Conservation (phyloP, 2,888 invertebrate species). For the Gibbula magus region DNA sequence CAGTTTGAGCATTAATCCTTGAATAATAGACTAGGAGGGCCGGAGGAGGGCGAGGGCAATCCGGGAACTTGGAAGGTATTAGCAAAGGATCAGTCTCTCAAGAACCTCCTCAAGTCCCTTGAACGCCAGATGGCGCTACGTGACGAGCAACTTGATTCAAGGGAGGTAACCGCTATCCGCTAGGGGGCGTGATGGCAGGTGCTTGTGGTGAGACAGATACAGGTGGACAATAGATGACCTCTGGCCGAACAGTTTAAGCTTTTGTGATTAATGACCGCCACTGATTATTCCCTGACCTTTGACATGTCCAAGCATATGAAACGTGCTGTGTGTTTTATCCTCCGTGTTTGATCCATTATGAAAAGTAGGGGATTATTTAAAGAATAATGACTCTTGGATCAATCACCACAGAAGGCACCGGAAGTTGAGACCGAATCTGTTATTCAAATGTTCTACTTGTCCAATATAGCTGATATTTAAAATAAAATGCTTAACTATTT, state of each 20-base stretch:
- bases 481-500: too few species aligned
- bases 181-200: not conserved
- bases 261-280: not conserved
- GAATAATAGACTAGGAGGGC: not conserved
- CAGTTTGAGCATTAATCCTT: not conserved
- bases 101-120: not conserved
- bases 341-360: too few species aligned
- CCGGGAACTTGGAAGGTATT: not conserved
- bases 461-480: too few species aligned
- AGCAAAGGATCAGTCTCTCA: not conserved
- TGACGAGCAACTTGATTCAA: not conserved
- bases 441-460: too few species aligned
- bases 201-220: not conserved
- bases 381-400: too few species aligned
- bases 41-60: not conserved
- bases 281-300: not conserved
- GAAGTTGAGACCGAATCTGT: too few species aligned
- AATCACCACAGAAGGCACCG: too few species aligned
- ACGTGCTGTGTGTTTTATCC: not conserved
- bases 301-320: not conserved
- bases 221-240: constrained; percentile 5
- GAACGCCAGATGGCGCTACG: not conserved
- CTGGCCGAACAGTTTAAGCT: not conserved
- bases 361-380: too few species aligned
- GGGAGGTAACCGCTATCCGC: not conserved